These are phyloP conservation scores for Charaxes varanes DNA, from an alignment of 1,140 invertebrate species.

Conservation along the genomic window DNA sequence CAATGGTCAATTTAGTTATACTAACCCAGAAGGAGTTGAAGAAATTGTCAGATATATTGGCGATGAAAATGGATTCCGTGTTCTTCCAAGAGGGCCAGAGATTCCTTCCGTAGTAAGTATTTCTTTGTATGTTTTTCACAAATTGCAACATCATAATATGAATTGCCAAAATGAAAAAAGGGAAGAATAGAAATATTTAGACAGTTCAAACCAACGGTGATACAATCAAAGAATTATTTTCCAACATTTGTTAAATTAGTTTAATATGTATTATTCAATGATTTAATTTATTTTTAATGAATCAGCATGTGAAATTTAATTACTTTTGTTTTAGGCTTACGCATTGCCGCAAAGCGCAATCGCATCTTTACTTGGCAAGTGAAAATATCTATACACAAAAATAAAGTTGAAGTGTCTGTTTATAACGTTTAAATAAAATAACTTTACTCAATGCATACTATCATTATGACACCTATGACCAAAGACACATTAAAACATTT, in stretches of 20 bases:
- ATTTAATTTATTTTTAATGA: background rate
- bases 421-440: background rate
- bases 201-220: too few relatives aligned
- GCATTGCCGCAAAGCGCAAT: conserved; percentile 3
- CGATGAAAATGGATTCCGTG: conserved; percentile 30
- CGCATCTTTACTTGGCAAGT: conserved; percentile 20
- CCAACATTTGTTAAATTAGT: background rate
- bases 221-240: too few relatives aligned
- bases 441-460: too few relatives aligned
- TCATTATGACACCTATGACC: too few relatives aligned
- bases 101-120: too few relatives aligned
- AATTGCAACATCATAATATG: background rate
- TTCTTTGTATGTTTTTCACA: too few relatives aligned
- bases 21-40: conserved; percentile 21
- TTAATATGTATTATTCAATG: background rate
- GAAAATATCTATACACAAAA: too few relatives aligned
- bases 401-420: background rate
- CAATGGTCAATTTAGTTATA: conserved; percentile 19
- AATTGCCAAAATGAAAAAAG: background rate
- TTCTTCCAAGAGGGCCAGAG: background rate
- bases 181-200: too few relatives aligned
- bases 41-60: conserved; percentile 24
- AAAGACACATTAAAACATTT: too few relatives aligned
- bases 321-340: too few relatives aligned
- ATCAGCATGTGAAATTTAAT: background rate